Evolutionary conservation across 2,888 invertebrate species (phyloP), one percentile per base, ranked within the genome.

Genomic region (Pediacus dermestoides): DNA sequence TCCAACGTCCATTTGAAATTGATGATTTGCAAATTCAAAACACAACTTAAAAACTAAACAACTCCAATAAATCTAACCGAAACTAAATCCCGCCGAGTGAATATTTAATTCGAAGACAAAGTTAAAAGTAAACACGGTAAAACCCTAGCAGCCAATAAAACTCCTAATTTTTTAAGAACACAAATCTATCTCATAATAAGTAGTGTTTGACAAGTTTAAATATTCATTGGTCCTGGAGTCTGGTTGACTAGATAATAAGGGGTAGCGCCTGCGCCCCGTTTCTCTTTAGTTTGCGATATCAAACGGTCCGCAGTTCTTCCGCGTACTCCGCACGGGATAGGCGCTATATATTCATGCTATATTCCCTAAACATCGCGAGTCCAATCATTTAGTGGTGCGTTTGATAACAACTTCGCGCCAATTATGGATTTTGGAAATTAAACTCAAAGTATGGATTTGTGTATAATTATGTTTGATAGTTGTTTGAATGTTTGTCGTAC

Each of bases 241-340:
- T 44, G 46, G 42, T 43, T 50, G 49, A 52, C 50, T 53, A 54
- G 55, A 56, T 56, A 56, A 55, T 58, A 55, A 52, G 45, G 49
- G 48, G 47, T 42, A 42, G 57, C 55, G 52, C 55, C 21, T 44
- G 56, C 56, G 59, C 55, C 44, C 49, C 46, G 42, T 13, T 39
- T 30, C 45, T 37, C 39, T 36, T 22, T 30, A 44, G 36, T 48
- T 42, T 39, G 49, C 51, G 44, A 41, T 43, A 40, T 33, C 42
- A 37, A 52, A 42, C 48, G 44, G 50, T 47, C 55, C 55, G 49
- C 60, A 62, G 62, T 62, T 60, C 50, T 53, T 56, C 55, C 62
- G 62, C 58, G 61, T 50, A 48, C 50, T 46, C 43, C 49, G 54
- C 30, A 42, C 46, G 48, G 37, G 49, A 46, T 32, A 50, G 53